phyloP scores from a whole-genome alignment of 2,113 vertebrate species.

The Caracal caracal region DNA sequence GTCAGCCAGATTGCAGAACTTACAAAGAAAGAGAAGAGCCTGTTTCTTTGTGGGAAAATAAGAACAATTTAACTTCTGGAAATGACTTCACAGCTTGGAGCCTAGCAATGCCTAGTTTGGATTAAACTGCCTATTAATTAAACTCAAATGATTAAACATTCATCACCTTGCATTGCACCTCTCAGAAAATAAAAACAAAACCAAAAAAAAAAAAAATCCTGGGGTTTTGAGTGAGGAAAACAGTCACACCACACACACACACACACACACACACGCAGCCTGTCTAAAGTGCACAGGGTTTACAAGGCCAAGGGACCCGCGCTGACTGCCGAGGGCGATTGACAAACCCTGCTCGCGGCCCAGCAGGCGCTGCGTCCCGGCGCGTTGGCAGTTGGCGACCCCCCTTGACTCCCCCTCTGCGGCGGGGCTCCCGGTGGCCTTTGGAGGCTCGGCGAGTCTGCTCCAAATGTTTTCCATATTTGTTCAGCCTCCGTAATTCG shows the following conservation, averaged over 20 bases:
- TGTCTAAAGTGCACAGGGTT: neutral
- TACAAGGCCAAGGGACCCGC: neutral
- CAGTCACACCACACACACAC: neutral
- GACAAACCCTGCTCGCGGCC: neutral
- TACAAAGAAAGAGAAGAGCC: neutral
- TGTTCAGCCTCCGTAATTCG: conserved; percentile 93
- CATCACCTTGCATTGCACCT: conserved; percentile 18
- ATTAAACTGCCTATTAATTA: conserved; percentile 62
- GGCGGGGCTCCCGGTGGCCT: conserved; percentile 91
- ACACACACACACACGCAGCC: neutral
- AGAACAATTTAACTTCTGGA: conserved; percentile 49
- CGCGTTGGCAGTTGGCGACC: conserved; percentile 90
- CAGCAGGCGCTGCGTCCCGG: neutral
- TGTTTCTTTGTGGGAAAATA: conserved; percentile 18
- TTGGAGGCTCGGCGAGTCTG: conserved; percentile 85
- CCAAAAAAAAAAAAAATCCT: neutral
- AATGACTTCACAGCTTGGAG: conserved; percentile 55
- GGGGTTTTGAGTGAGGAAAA: neutral
- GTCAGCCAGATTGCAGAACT: neutral
- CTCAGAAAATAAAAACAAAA: conserved; percentile 44
- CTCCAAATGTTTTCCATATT: conserved; percentile 98
- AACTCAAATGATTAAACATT: conserved; percentile 58
- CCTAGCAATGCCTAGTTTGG: neutral
- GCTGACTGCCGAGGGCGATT: neutral
- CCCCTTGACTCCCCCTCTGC: conserved; percentile 87